Evolutionary conservation across 2,113 vertebrate genomes (phyloP), one percentile per base, ranked within the genome.

Genomic region (Colinus virginianus): DNA sequence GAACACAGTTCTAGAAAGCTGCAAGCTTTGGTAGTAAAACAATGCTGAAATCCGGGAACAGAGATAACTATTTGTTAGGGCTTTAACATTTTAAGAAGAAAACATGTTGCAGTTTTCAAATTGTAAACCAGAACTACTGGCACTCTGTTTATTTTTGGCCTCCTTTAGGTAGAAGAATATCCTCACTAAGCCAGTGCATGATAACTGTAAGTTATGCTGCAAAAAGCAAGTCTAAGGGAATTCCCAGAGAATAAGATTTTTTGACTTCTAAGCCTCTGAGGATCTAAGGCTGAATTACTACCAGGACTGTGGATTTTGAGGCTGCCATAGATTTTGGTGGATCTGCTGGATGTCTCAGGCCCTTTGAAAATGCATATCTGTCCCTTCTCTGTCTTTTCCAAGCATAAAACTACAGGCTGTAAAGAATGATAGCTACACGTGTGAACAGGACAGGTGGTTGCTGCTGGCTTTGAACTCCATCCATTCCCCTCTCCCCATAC

Each of bases 401-500:
- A 30, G 36, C 12, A 38, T 32, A n/a, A 78, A 84, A 28, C 64
- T 6, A 51, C 40, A 66, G 20, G 20, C 38, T 81, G 56, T 34
- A 19, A 20, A 30, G 40, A 71, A 38, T 18, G 26, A 11, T 28
- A 22, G 32, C 34, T 13, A 32, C 11, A 17, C 1, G 1, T 25
- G 30, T 2, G 43, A 34, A 32, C 4, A 48, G 22, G 34, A 11
- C 30, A 53, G 48, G 40, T 82, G 43, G 10, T 22, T 56, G 66
- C 43, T 75, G 43, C 5, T 36, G 46, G 6, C 51, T 82, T 66
- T 48, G 9, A 6, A 18, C 32, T 34, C 15, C 16, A 9, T 25
- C 8, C 2, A 0, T 26, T 40, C n/a, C 11, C 17, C 68, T 3
- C 42, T 72, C 62, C 8, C 2, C 1, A 1, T 36, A 15, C 64